These are phyloP conservation scores for Alexandromys fortis DNA, from an alignment of 2,113 vertebrate species.

Conservation along the genomic window DNA sequence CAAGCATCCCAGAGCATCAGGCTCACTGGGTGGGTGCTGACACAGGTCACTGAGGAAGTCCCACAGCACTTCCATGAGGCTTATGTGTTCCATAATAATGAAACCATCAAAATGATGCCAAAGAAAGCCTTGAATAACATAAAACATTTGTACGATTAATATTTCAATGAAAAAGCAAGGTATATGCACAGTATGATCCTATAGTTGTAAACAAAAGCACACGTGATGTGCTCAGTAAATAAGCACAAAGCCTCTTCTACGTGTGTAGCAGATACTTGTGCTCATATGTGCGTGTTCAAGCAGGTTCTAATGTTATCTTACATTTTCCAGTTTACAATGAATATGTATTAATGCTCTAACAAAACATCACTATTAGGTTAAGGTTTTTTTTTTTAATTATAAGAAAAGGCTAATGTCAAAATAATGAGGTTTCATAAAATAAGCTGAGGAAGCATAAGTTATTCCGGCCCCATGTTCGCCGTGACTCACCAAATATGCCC, in stretches of 20 bases:
- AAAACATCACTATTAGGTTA: slow-evolving; percentile 22
- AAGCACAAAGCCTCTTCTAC: neutral
- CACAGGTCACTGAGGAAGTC: neutral
- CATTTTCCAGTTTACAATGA: slow-evolving; percentile 41
- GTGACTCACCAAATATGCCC: slow-evolving; percentile 74
- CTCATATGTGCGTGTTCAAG: neutral
- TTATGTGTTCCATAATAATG: neutral
- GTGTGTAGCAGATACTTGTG: neutral
- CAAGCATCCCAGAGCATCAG: neutral
- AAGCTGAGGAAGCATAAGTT: slow-evolving; percentile 61
- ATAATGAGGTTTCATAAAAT: slow-evolving; percentile 52
- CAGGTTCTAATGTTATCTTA: slow-evolving; percentile 29
- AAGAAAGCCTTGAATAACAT: slow-evolving; percentile 37
- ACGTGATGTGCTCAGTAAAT: slow-evolving; percentile 27
- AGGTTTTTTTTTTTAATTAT: slow-evolving; percentile 1
- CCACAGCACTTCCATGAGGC: neutral
- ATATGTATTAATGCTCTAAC: neutral
- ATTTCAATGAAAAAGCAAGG: slow-evolving; percentile 42
- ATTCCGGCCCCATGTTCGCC: slow-evolving; percentile 70
- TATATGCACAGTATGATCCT: neutral
- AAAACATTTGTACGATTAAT: neutral
- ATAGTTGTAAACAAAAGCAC: slow-evolving; percentile 40
- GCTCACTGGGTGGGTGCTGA: neutral
- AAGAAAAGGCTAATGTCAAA: slow-evolving; percentile 63
- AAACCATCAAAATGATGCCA: neutral